phyloP scores from a whole-genome alignment of 2,888 invertebrate species.

The Thereva unica region DNA sequence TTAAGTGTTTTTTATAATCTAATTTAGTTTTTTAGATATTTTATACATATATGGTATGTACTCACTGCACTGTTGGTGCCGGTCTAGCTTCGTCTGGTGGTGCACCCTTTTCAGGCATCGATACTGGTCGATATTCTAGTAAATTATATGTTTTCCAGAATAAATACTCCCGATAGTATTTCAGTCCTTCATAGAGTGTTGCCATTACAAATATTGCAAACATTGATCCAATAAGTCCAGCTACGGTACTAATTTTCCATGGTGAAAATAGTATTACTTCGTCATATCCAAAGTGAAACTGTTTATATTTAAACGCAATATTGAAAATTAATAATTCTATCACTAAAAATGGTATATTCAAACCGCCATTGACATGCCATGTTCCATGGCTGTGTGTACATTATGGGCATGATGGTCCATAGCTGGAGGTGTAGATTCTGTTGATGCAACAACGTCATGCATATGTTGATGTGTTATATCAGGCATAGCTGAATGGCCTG shows the following conservation, averaged over 20 bases:
- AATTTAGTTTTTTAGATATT: no score
- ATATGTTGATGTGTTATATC: constrained; percentile 22
- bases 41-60: constrained; percentile 48
- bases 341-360: constrained; percentile 32
- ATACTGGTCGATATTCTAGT: constrained; percentile 81
- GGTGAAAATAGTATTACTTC: constrained; percentile 80
- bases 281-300: constrained; percentile 78
- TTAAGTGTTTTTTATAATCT: not conserved
- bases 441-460: not conserved
- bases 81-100: constrained; percentile 67
- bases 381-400: constrained; percentile 47
- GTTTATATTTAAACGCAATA: constrained; percentile 44
- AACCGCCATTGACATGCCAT: constrained; percentile 59
- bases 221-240: constrained; percentile 86
- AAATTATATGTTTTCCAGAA: constrained; percentile 87
- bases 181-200: constrained; percentile 87
- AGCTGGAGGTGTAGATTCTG: constrained; percentile 5
- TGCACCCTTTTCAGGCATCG: constrained; percentile 72
- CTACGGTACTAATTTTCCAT: constrained; percentile 76
- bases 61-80: constrained; percentile 78
- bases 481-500: constrained; percentile 26
- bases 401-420: constrained; percentile 37
- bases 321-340: constrained; percentile 8
- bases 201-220: constrained; percentile 90
- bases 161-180: constrained; percentile 74